Evolutionary conservation across 2,888 invertebrate genomes (phyloP).

Genomic region (Synergus laeviventris): DNA sequence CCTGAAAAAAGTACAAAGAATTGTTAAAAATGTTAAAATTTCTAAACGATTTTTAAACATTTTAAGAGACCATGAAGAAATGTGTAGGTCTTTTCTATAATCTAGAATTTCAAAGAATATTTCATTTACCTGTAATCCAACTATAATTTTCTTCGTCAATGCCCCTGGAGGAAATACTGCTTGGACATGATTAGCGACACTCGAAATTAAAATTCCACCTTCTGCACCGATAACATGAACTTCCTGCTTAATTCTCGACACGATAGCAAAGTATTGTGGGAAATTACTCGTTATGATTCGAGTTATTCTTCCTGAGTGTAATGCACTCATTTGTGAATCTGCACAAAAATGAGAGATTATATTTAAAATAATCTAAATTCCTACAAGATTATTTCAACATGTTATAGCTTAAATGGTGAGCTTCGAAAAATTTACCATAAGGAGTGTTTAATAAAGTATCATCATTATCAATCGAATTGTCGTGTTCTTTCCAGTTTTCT

Average conservation of each 20-base stretch:
- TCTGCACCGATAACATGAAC: conserved; percentile 98
- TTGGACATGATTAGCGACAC: conserved; percentile 86
- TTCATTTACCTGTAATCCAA: conserved; percentile 93
- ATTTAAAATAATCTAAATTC: neutral
- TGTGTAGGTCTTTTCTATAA: no score
- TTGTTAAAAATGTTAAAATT: no score
- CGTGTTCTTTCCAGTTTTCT: conserved; percentile 98
- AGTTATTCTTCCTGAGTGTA: conserved; percentile 85
- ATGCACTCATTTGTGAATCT: conserved; percentile 73
- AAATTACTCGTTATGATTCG: conserved; percentile 97
- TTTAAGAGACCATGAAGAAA: no score
- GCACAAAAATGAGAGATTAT: conserved; percentile 1
- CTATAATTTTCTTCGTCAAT: conserved; percentile 99
- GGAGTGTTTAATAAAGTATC: conserved; percentile 81
- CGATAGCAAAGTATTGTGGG: conserved; percentile 98
- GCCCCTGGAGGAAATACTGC: conserved; percentile 96
- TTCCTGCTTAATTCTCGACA: conserved; percentile 96
- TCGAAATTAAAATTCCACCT: conserved; percentile 97
- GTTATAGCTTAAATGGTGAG: neutral
- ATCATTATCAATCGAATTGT: conserved; percentile 79
- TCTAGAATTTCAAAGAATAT: no score
- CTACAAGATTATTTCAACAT: neutral
- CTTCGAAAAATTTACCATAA: conserved; percentile 79
- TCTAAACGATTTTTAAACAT: no score
- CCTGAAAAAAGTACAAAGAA: conserved; percentile 79